Percentiles rank a stretch among this genome's conserved stretches.
Evolutionary conservation across 2,888 invertebrate species (phyloP).

Genomic region (Flexamia atlantica): DNA sequence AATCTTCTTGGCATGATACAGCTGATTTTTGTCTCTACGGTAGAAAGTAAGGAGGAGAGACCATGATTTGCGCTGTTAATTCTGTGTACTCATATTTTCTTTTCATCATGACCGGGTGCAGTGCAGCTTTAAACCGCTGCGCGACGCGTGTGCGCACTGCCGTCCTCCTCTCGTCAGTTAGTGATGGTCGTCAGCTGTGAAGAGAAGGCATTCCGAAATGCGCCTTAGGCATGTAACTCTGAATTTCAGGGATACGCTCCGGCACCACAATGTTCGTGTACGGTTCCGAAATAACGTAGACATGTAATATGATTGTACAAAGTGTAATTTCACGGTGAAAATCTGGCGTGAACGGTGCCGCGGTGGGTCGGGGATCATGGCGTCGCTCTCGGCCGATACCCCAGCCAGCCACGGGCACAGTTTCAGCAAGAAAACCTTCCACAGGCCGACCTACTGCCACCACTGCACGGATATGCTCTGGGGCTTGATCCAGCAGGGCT

Average conservation of each 20-base stretch:
- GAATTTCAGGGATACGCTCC: constrained; percentile 70
- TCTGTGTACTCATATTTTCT: constrained; percentile 45
- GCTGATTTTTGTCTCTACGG: constrained; percentile 14
- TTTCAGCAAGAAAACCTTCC: constrained; percentile 99
- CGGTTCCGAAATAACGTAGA: constrained; percentile 80
- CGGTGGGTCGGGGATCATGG: constrained; percentile 79
- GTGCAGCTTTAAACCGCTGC: constrained; percentile 68
- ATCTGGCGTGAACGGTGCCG: constrained; percentile 80
- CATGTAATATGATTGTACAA: constrained; percentile 77
- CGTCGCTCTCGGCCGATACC: constrained; percentile 73
- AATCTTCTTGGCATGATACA: neutral
- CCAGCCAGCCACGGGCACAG: constrained; percentile 89
- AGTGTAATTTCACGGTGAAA: constrained; percentile 79
- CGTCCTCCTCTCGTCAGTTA: constrained; percentile 62
- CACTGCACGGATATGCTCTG: constrained; percentile 99
- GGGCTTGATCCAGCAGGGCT: constrained; percentile 99
- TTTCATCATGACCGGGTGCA: constrained; percentile 66
- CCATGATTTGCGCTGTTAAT: constrained; percentile 43
- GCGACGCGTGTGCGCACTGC: constrained; percentile 67
- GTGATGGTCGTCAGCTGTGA: constrained; percentile 73
- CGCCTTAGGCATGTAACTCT: constrained; percentile 73
- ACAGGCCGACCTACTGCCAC: constrained; percentile 99
- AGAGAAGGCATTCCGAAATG: constrained; percentile 72
- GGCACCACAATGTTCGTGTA: constrained; percentile 78
- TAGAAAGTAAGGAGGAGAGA: constrained; percentile 34